Base-by-base conservation (phyloP, 2,888 invertebrate species). In the Scrobipalpa atriplicella region DNA sequence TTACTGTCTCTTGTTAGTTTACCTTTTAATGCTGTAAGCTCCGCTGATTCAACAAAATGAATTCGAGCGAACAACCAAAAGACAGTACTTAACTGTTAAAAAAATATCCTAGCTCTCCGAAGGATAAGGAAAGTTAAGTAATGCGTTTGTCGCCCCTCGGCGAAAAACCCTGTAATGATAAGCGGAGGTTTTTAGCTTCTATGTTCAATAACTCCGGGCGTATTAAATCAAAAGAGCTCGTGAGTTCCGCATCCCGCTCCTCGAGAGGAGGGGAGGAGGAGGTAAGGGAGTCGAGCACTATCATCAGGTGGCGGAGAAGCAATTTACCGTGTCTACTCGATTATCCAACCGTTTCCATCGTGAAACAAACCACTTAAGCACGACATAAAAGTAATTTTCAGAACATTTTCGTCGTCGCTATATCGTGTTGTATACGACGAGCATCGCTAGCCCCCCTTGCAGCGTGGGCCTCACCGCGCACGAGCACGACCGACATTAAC, bases 401-500 rank as follows among this genome's bases (percentile, higher is more conserved):
- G 67, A 72, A 69, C 69, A 70, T 47, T 71, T 72, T 67, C 51
- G 19, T 66, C 21, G 66, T 47, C 16, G 64, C 29, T 60, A 61
- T 62, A 66, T 39, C 39, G 51, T 56, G 11, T 21, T 18, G 41
- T 66, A 68, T 65, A 71, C 68, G 70, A 69, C 70, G 69, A 68
- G 41, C 69, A 69, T 65, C 66, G 66, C 69, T 67, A 63, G 68
- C 66, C 69, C 68, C 68, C 70, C 68, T 70, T 67, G 47, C n/a
- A 29, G 69, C 69, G 75, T 71, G 70, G 73, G 70, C 72, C 74
- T 69, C 29, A 29, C 29, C 29, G 29, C 29, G 29, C 29, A 29
- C 29, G 29, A 29, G 2, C 72, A 67, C 68, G 74, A 71, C 77
- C 75, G 72, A 79, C 80, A 81, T 84, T 83, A 83, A 78, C 80